Percentiles rank a stretch among this genome's conserved stretches.
Evolutionary conservation across 2,797 vertebrate species (phyloP).

Genomic region (Characodon lateralis): DNA sequence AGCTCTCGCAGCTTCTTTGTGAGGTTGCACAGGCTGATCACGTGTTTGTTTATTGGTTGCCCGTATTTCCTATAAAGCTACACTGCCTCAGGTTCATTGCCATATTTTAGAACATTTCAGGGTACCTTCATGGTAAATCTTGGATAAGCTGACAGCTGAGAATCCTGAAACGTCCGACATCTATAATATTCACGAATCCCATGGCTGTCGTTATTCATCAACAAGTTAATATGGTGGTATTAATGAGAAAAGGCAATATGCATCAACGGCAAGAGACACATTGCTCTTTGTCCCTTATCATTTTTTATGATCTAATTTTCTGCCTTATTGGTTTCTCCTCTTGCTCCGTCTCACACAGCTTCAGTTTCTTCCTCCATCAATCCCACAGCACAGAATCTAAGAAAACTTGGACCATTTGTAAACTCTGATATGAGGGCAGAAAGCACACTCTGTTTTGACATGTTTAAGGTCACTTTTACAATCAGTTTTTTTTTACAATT

Average conservation of each 20-base stretch:
- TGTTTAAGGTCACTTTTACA: slow-evolving; percentile 68
- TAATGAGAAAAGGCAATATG: slow-evolving; percentile 56
- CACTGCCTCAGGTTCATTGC: not conserved
- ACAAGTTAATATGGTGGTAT: slow-evolving; percentile 51
- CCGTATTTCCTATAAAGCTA: not conserved
- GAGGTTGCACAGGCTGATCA: not conserved
- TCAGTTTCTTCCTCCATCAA: slow-evolving; percentile 32
- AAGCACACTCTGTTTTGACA: slow-evolving; percentile 66
- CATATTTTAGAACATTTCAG: not conserved
- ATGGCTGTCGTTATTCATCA: slow-evolving; percentile 50
- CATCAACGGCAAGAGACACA: slow-evolving; percentile 58
- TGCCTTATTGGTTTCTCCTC: slow-evolving; percentile 72
- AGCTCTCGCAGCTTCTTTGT: not conserved
- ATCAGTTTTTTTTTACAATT: slow-evolving; percentile 66
- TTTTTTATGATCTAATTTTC: slow-evolving; percentile 75
- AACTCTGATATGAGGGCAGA: slow-evolving; percentile 65
- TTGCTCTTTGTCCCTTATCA: slow-evolving; percentile 65
- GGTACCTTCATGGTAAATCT: slow-evolving; percentile 11
- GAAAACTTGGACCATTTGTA: slow-evolving; percentile 65
- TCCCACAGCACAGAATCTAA: slow-evolving; percentile 39
- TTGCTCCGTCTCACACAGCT: slow-evolving; percentile 35
- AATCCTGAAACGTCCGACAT: slow-evolving; percentile 27
- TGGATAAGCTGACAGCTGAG: slow-evolving; percentile 19
- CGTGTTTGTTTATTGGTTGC: not conserved
- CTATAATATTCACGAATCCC: slow-evolving; percentile 35